Evolutionary conservation across 2,888 invertebrate genomes (phyloP), one percentile per base, ranked within the genome.

Genomic region (Uloborus plumipes): DNA sequence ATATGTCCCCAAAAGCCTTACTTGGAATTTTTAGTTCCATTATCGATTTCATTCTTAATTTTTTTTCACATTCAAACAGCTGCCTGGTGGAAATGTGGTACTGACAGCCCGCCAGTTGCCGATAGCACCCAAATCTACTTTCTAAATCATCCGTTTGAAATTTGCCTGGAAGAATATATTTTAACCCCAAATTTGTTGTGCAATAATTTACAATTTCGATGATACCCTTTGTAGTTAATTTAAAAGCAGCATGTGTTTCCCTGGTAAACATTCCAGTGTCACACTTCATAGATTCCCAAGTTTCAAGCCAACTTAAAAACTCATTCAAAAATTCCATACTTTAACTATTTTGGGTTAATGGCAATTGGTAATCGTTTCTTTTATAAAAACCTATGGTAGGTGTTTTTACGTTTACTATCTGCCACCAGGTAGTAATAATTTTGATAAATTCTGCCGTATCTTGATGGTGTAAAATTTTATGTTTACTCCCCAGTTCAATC

Each of bases 101-200:
- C 16, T 64, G 53, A 15, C n/a, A 14, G 0, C 73, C 73, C 14
- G 53, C 50, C 16, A 73, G 16, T 65, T 64, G 73, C 16, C 73
- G 11, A 31, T 64, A 73, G 15, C 15, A 50, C 14, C 73, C 53
- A 73, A 73, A 73, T n/a, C 53, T 49, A 26, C 26, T 18, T 31
- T 73, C 73, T 39, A 73, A 51, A 51, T 15, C 18, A 51, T 73
- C 73, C 2, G 73, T 64, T 64, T 73, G 73, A n/a, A 73, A 64
- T 62, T 73, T 73, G 0, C 73, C 73, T n/a, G 73, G 22, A 53
- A 73, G n/a, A 64, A 73, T 65, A 73, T 51, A 73, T 51, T 64
- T 26, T 13, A 53, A 16, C 11, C 51, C 31, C 9, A 73, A 53
- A 31, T 64, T 51, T 16, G 64, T 18, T 1, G 13, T 31, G 47